Conservation (phyloP, 2,888 invertebrate species). For the Clunio marinus region DNA sequence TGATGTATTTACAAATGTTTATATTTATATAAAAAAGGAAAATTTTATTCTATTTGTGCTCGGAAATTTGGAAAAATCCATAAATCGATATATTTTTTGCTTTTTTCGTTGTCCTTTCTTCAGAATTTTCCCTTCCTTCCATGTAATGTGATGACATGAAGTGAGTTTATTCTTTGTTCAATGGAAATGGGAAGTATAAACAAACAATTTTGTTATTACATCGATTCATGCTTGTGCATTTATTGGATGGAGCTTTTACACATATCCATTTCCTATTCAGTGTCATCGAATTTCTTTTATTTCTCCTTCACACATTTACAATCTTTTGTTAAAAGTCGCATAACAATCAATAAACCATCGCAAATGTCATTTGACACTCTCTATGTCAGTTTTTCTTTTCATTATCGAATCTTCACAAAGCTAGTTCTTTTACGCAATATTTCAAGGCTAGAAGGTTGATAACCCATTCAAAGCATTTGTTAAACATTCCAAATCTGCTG, state of each 20-base stretch:
- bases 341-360: neutral
- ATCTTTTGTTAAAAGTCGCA: too few relatives aligned
- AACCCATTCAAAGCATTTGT: neutral
- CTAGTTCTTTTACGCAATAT: neutral
- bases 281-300: neutral
- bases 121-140: neutral
- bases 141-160: neutral
- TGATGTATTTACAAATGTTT: conserved; percentile 32
- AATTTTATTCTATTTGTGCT: too few relatives aligned
- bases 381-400: neutral
- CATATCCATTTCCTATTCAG: neutral
- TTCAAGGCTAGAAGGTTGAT: conserved; percentile 26
- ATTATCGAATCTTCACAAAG: neutral
- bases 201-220: neutral
- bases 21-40: conserved; percentile 22
- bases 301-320: neutral
- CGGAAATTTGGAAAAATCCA: neutral
- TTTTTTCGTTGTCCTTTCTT: neutral
- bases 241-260: neutral
- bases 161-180: too few relatives aligned
- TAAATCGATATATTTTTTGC: conserved; percentile 8
- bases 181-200: neutral
- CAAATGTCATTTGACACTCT: conserved; percentile 9
- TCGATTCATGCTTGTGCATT: neutral
- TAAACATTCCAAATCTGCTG: neutral